Base-by-base conservation (phyloP, 64 coral and sea anemone genomes). In the Pocillopora damicornis region DNA sequence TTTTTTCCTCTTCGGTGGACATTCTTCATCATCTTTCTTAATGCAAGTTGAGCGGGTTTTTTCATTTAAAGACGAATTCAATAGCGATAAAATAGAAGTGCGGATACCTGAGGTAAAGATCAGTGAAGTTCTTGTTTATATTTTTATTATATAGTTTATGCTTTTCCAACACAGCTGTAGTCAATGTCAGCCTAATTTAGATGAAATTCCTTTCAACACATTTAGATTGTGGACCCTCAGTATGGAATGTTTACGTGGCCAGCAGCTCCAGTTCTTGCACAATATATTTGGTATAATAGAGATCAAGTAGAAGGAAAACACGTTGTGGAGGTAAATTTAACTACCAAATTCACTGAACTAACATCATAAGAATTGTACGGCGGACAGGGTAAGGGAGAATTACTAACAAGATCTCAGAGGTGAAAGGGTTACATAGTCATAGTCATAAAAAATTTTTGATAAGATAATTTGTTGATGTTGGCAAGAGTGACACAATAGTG, bases 171-270 rank as follows among this genome's bases (percentile, higher is more conserved):
- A 51, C 0, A 51, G 3, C 42, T 30, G 30, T 30, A 51, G 7
- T 51, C 42, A 1, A 51, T 51, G 42, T 51, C 7, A 4, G 42
- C 42, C 42, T 51, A 2, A 51, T 51, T 51, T 51, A 51, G 7
- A 51, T 72, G 45, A 25, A 58, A 15, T 60, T 3, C 58, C 16
- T 22, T 74, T 73, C 37, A 10, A 45, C 37, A 71, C 71, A 60
- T 86, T 61, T 60, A 99, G 97, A 88, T 92, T 60, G 90, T 99
- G 15, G 78, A 99, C 79, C 97, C 97, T 30, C 91, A 99, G 61
- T 99, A 99, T 99, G 97, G 97, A 77, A 95, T 99, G 93, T 99
- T 99, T 65, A 99, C 97, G 8, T 99, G 97, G 97, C 97, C 97
- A 38, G 86, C 87, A 60, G 97, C 97, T 30, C 93, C 91, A 3